phyloP scores from a whole-genome alignment of 2,797 vertebrate genomes.

The Luscinia megarhynchos region DNA sequence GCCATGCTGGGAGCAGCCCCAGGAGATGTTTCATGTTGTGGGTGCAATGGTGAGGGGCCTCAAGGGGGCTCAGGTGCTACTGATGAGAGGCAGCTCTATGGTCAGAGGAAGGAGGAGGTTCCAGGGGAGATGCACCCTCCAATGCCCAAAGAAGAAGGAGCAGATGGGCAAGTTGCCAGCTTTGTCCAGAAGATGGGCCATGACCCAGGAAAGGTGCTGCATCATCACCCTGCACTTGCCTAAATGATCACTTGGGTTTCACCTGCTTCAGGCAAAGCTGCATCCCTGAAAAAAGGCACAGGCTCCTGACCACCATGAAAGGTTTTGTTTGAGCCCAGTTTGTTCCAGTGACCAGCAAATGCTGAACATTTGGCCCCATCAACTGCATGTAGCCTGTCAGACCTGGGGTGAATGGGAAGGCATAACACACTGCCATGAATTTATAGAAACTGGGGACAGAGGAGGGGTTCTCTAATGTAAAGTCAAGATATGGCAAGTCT shows the following conservation, averaged over 20 bases:
- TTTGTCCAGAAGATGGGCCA: background rate
- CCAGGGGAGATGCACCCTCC: background rate
- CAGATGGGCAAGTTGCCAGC: background rate
- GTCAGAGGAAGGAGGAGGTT: background rate
- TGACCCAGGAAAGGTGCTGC: background rate
- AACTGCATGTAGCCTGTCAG: background rate
- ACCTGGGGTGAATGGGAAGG: background rate
- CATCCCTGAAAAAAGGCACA: background rate
- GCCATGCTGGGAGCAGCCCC: background rate
- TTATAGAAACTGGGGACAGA: background rate
- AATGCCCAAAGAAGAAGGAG: background rate
- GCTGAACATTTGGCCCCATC: background rate
- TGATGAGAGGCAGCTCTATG: accelerated
- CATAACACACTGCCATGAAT: background rate
- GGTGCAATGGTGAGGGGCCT: accelerated
- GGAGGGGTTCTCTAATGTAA: background rate
- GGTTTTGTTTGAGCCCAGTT: background rate
- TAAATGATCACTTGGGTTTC: background rate
- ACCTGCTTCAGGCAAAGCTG: background rate
- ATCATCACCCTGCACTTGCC: background rate
- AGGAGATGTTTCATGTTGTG: background rate
- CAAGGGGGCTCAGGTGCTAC: background rate
- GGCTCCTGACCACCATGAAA: background rate
- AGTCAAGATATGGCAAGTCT: background rate
- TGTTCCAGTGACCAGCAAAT: background rate